A percentile compares a stretch with the other conserved stretches of the same genome.
Evolutionary conservation across 2,113 vertebrate genomes (phyloP).

Genomic region (Progne subis): DNA sequence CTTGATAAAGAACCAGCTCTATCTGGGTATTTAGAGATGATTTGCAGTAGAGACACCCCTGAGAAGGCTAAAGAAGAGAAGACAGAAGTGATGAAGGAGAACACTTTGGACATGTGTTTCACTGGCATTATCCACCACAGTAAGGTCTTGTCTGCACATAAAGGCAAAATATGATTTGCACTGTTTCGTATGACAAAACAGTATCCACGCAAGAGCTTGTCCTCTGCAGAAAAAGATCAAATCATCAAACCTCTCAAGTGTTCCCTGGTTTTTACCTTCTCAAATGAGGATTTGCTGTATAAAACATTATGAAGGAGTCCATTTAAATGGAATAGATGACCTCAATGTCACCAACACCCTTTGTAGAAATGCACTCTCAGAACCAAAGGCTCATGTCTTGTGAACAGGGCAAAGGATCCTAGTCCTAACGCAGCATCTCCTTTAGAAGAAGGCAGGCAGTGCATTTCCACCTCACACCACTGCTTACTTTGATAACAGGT

Average conservation of each 20-base stretch:
- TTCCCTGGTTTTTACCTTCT: background rate
- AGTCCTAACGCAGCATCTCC: background rate
- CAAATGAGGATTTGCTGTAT: background rate
- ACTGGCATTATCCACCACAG: background rate
- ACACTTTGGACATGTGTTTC: background rate
- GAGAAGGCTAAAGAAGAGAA: background rate
- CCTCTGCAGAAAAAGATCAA: background rate
- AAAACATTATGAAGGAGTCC: background rate
- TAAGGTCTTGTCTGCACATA: background rate
- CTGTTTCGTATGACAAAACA: background rate
- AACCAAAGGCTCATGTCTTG: background rate
- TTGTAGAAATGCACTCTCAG: background rate
- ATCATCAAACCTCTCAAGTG: background rate
- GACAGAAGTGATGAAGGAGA: background rate
- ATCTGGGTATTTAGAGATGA: background rate
- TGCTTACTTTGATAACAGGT: background rate
- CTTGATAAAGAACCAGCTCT: background rate
- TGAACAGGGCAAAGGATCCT: background rate
- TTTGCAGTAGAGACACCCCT: background rate
- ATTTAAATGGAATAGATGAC: background rate
- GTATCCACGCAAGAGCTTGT: background rate
- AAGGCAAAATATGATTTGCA: background rate
- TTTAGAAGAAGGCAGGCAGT: background rate
- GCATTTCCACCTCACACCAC: background rate
- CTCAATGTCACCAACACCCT: background rate